Conservation (phyloP, 2,888 invertebrate genomes). For the Leptinotarsa peninsularis region DNA sequence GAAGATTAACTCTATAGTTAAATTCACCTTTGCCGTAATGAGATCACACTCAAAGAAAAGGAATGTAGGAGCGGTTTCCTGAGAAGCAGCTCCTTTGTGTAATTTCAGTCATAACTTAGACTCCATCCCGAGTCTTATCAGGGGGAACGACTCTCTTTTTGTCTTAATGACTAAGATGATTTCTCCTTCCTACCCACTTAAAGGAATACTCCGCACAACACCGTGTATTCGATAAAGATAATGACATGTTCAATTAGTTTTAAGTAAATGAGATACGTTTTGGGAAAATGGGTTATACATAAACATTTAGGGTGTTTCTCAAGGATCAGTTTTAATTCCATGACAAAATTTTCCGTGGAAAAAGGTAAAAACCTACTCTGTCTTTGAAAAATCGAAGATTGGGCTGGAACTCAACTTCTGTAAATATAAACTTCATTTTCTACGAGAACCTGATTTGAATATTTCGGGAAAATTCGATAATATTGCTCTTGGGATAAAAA, state of each 20-base stretch:
- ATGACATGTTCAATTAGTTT: slow-evolving; percentile 1
- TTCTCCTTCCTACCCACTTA: not conserved
- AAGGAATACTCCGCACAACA: not conserved
- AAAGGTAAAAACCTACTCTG: too few relatives aligned
- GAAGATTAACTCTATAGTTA: slow-evolving; percentile 25
- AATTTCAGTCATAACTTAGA: slow-evolving; percentile 25
- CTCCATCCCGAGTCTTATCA: slow-evolving; percentile 7
- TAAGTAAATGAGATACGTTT: not conserved
- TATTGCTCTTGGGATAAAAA: too few relatives aligned
- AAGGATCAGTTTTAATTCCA: too few relatives aligned
- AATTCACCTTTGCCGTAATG: slow-evolving; percentile 22
- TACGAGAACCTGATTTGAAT: too few relatives aligned
- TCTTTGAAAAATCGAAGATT: too few relatives aligned
- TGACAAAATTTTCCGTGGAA: too few relatives aligned
- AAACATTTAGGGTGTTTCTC: too few relatives aligned
- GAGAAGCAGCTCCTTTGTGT: slow-evolving; percentile 13
- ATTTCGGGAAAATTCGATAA: too few relatives aligned
- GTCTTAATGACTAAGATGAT: slow-evolving; percentile 8
- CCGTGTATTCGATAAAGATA: not conserved
- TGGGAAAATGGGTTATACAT: not conserved
- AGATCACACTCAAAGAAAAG: slow-evolving; percentile 27
- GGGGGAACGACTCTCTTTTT: not conserved
- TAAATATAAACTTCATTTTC: too few relatives aligned
- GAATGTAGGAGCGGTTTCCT: slow-evolving; percentile 9
- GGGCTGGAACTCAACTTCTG: too few relatives aligned